These are phyloP conservation scores for Zygaena filipendulae DNA, from an alignment of 2,888 invertebrate species.

Conservation along the genomic window DNA sequence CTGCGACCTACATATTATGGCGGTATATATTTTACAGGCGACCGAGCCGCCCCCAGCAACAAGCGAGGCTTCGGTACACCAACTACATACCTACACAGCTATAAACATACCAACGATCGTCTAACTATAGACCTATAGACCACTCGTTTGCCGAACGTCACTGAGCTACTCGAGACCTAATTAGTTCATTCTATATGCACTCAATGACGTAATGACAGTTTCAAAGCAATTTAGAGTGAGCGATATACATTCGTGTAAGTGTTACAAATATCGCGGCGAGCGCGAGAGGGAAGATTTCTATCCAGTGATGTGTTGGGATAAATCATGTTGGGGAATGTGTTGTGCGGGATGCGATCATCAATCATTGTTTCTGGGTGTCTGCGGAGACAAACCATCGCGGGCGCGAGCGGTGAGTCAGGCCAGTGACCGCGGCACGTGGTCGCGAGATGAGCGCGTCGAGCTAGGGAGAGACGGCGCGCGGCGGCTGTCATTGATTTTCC, in stretches of 20 bases:
- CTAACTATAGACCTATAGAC: conserved; percentile 20
- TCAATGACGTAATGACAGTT: no score
- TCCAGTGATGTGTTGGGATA: no score
- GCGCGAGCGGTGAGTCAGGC: conserved; percentile 44
- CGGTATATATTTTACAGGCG: conserved; percentile 43
- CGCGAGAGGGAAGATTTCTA: no score
- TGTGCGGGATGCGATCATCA: no score
- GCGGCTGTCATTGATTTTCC: conserved; percentile 70
- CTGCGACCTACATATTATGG: conserved; percentile 59
- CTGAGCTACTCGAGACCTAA: conserved; percentile 12
- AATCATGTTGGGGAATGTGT: no score
- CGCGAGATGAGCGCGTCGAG: conserved; percentile 65
- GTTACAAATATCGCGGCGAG: no score
- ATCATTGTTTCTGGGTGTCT: no score
- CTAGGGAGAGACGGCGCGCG: conserved; percentile 64
- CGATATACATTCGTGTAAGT: no score
- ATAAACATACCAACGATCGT: conserved; percentile 25
- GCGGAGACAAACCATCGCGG: conserved; percentile 20
- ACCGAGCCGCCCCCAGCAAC: conserved; percentile 31
- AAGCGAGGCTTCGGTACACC: conserved; percentile 29
- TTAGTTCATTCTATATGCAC: no score
- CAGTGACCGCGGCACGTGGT: conserved; percentile 66
- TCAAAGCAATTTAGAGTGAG: no score
- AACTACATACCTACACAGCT: no score
- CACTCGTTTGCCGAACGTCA: conserved; percentile 29